Evolutionary conservation across 2,113 vertebrate species (phyloP).

Genomic region (Ginglymostoma cirratum): DNA sequence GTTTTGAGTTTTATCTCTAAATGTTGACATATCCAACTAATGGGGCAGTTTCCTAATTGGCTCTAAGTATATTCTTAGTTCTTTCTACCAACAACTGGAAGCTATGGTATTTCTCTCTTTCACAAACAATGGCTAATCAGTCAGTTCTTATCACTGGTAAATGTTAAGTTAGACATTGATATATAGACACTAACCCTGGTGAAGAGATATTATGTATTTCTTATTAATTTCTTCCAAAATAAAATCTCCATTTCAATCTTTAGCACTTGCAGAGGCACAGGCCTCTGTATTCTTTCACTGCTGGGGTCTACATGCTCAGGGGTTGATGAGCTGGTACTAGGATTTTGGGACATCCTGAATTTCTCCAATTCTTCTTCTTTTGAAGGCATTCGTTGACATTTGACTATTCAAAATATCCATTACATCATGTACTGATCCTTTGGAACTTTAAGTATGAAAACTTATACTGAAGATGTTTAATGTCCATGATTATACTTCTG

Average conservation of each 20-base stretch:
- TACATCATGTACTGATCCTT: no score
- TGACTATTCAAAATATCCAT: no score
- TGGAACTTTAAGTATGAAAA: no score
- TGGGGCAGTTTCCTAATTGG: background rate
- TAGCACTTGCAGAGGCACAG: background rate
- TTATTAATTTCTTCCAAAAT: background rate
- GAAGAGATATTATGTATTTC: background rate
- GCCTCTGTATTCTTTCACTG: background rate
- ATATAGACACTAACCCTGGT: background rate
- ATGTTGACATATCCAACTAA: background rate
- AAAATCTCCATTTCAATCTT: background rate
- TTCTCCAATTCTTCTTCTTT: no score
- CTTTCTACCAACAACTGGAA: background rate
- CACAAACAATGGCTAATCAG: background rate
- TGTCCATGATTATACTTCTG: no score
- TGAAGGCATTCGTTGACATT: no score
- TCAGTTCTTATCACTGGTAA: background rate
- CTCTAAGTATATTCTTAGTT: background rate
- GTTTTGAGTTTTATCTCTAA: background rate
- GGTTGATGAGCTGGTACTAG: no score
- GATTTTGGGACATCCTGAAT: no score
- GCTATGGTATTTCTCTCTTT: background rate
- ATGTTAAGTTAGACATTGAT: background rate
- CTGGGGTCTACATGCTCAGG: no score
- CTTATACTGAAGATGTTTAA: no score